These are phyloP conservation scores for Penelope pileata DNA, from an alignment of 2,113 vertebrate genomes.

Conservation along the genomic window DNA sequence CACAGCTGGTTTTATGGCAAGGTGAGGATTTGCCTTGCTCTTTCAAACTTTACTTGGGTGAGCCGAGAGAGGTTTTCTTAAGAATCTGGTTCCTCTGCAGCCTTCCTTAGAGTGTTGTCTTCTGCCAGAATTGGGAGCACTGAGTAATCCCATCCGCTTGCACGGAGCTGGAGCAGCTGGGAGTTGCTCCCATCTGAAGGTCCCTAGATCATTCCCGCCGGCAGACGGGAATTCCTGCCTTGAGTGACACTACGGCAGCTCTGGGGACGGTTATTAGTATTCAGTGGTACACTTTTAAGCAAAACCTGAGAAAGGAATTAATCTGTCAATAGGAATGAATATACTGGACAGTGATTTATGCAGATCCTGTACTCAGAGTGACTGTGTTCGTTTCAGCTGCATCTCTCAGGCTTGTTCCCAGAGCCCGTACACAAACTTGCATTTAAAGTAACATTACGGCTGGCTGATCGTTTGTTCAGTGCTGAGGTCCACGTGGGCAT, in stretches of 20 bases:
- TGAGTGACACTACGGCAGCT: slow-evolving; percentile 18
- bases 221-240: not conserved
- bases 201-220: not conserved
- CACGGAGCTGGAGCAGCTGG: not conserved
- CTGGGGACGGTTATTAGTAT: slow-evolving; percentile 71
- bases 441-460: slow-evolving; percentile 49
- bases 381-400: slow-evolving; percentile 58
- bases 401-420: slow-evolving; percentile 35
- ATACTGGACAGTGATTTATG: slow-evolving; percentile 78
- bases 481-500: not conserved
- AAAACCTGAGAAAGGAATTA: slow-evolving; percentile 78
- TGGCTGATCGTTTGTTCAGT: not conserved
- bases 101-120: not conserved
- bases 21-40: not conserved
- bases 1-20: slow-evolving; percentile 9
- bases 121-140: not conserved
- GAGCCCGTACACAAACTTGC: slow-evolving; percentile 40
- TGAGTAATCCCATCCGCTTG: accelerated
- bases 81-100: not conserved
- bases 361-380: slow-evolving; percentile 68
- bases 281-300: slow-evolving; percentile 69
- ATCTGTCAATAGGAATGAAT: slow-evolving; percentile 78
- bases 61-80: not conserved
- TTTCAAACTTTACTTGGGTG: slow-evolving; percentile 11
- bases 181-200: not conserved